Conservation (phyloP, 2,797 vertebrate species). For the Onychomys arenicola region DNA sequence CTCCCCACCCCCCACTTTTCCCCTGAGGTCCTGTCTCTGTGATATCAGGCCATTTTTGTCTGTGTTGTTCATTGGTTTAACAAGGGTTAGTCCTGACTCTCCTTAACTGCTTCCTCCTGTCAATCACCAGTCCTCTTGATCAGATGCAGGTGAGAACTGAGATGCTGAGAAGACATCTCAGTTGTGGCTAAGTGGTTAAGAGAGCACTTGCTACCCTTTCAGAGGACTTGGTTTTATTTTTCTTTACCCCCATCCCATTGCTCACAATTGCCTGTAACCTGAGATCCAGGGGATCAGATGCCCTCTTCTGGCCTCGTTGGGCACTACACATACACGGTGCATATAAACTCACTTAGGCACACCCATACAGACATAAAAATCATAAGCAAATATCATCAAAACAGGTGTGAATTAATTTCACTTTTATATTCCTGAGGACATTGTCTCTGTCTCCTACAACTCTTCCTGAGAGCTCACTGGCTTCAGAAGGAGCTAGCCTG, state of each 20-base stretch:
- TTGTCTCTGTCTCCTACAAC: background rate
- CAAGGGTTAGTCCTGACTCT: background rate
- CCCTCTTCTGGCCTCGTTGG: background rate
- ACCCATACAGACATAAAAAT: background rate
- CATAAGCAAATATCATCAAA: background rate
- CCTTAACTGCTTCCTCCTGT: background rate
- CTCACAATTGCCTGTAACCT: background rate
- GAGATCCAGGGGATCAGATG: background rate
- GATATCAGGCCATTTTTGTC: background rate
- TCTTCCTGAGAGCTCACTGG: background rate
- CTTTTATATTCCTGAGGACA: background rate
- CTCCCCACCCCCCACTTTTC: background rate
- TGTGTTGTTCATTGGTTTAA: accelerated
- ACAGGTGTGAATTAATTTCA: background rate
- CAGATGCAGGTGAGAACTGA: background rate
- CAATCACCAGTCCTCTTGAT: background rate
- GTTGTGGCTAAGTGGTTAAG: background rate
- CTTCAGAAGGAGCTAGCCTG: background rate
- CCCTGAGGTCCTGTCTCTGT: accelerated
- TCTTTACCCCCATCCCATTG: no score
- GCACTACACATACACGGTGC: background rate
- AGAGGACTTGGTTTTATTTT: background rate
- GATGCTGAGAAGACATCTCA: background rate
- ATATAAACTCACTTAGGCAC: background rate
- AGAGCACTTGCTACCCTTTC: background rate